Base-by-base conservation (phyloP, 2,113 vertebrate genomes). In the Ceyx margarethae region DNA sequence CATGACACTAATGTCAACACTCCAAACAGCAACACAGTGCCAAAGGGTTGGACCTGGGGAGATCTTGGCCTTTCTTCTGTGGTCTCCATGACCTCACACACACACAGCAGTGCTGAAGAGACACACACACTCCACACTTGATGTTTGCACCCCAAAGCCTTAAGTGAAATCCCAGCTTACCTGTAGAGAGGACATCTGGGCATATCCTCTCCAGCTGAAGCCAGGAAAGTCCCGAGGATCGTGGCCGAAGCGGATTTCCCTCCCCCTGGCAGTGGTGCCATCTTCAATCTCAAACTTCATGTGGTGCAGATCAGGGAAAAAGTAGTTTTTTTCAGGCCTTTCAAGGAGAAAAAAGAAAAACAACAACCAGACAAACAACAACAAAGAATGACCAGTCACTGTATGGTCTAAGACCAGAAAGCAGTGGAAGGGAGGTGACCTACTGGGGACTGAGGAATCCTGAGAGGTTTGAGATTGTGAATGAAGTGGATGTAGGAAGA, bases 171-270 rank as follows among this genome's bases (percentile, higher is more conserved):
- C 87, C 17, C 81, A 86, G 62, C 97, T 35, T 95, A 99, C 99
- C 97, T 99, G 98, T 67, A 98, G 91, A 2, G 97, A 84, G 53
- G 98, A 98, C 98, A 99, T 98, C 53, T 81, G 96, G 25, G 97
- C 98, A 35, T 99, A 99, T 50, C 99, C 99, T 93, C 98, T 98
- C 99, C 99, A 99, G 76, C 99, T 99, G 94, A 99, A 99, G 56
- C 78, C 74, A 57, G 98, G 98, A 95, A 99, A 99, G 87, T 98
- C 98, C 89, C 79, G 88, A n/a, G 97, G 91, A 90, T 98, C 94
- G 62, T 98, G 99, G 73, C 98, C 98, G 90, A 99, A 99, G 2
- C 98, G 98, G 42, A 99, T 96, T 22, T 95, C 92, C 91, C 94
- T 97, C 93, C 98, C 98, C 11, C 95, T 90, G 31, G 97, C 96